phyloP scores from a whole-genome alignment of 2,888 invertebrate species.

The Agrenia bidenticulata region DNA sequence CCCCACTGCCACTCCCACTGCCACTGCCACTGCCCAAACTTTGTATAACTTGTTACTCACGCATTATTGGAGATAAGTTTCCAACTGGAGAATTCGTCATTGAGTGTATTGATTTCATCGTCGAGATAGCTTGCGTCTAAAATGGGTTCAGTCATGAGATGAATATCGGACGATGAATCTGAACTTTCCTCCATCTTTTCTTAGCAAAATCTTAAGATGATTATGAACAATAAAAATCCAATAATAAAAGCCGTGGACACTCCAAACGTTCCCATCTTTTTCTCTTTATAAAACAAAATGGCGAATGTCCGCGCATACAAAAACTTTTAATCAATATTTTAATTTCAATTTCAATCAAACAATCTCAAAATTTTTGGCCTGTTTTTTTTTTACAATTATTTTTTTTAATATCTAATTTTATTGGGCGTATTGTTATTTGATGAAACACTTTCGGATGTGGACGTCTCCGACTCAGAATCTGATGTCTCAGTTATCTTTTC shows the following conservation, averaged over 20 bases:
- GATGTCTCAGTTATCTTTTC: too few species aligned
- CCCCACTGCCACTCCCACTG: too few species aligned
- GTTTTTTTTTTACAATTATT: too few species aligned
- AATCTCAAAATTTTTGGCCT: too few species aligned
- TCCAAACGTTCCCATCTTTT: constrained; percentile 29
- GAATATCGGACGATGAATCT: neutral
- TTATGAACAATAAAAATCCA: constrained; percentile 34
- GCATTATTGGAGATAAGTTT: neutral
- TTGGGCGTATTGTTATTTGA: neutral
- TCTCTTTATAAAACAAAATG: too few species aligned
- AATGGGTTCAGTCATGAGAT: constrained; percentile 33
- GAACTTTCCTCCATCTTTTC: neutral
- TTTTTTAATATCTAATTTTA: too few species aligned
- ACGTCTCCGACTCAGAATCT: too few species aligned
- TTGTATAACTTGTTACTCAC: neutral
- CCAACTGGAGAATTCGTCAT: neutral
- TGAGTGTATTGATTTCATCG: constrained; percentile 24
- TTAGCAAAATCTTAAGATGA: constrained; percentile 21
- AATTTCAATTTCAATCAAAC: too few species aligned
- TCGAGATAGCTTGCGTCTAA: constrained; percentile 48
- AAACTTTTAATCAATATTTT: too few species aligned
- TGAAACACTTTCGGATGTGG: constrained; percentile 31
- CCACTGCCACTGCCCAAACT: too few species aligned
- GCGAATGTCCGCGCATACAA: too few species aligned
- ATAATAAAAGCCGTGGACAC: constrained; percentile 36